These are phyloP conservation scores for Agapornis canus DNA, from an alignment of 2,797 vertebrate genomes.

Conservation along the genomic window DNA sequence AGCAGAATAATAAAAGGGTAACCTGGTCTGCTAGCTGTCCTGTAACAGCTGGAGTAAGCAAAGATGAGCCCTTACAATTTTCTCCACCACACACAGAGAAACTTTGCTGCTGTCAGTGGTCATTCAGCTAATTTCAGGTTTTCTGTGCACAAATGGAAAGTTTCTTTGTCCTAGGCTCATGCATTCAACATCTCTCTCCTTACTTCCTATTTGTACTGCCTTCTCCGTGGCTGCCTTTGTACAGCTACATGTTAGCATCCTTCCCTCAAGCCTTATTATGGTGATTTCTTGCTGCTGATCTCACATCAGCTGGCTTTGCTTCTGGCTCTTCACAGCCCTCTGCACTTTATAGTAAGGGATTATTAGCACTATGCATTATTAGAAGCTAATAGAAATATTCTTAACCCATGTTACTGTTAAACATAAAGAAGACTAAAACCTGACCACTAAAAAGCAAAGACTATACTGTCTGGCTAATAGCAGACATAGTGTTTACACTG, in stretches of 20 bases:
- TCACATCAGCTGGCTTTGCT: neutral
- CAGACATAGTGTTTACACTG: neutral
- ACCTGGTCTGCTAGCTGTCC: neutral
- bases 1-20: neutral
- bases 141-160: neutral
- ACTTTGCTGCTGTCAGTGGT: neutral
- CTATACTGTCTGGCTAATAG: neutral
- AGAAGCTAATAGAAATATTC: constrained; percentile 7
- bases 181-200: neutral
- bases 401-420: neutral
- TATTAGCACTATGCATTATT: neutral
- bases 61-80: neutral
- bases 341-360: neutral
- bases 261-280: neutral
- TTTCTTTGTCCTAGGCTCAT: neutral
- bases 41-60: neutral
- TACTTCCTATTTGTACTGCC: neutral
- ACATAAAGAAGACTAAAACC: neutral
- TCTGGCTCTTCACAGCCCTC: neutral
- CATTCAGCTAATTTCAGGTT: neutral
- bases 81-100: neutral
- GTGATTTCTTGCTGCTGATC: neutral
- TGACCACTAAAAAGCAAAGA: neutral
- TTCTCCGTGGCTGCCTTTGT: neutral
- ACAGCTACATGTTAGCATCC: neutral